Base-by-base conservation (phyloP, 2,888 invertebrate species). In the Nematopogon swammerdamellus region DNA sequence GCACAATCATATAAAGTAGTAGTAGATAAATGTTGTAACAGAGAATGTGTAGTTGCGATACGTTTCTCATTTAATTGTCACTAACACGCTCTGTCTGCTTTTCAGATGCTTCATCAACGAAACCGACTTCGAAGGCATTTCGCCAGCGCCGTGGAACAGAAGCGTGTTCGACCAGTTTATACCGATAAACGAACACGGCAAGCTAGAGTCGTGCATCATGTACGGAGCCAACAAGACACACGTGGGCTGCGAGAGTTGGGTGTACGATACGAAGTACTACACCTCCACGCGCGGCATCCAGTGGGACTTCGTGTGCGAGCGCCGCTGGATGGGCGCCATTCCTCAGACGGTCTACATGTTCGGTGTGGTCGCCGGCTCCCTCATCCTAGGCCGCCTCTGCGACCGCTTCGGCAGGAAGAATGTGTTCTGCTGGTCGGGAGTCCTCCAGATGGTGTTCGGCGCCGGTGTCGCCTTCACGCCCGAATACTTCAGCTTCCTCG, bases 271-370 rank as follows among this genome's bases (percentile, higher is more conserved):
- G 2, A 87, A 86, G 1, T 90, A 88, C 63, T 89, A 86, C 59
- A 70, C 84, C 51, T 85, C 87, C 0, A 89, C 92, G 0, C 82
- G 89, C 20, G 87, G 85, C 2, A 89, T 91, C 25, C 91, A 94
- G 67, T 93, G 92, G 92, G 72, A 88, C 63, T 86, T 92, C 52
- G 92, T 93, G 0, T 94, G 94, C 64, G 83, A 84, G 54, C 76
- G 81, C 42, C 81, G 91, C 45, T 93, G 92, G 92, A 88, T 90
- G 87, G 89, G 90, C 2, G 88, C 93, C 1, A 68, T 88, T 1
- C 87, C 91, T 0, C 92, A 93, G 62, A 86, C 89, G 0, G 70
- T 82, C 1, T 90, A 88, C 64, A 93, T 94, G 93, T 82, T 92
- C 60, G 93, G 93, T 6, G 91, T 91, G 3, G 87, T 93, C 55